These are phyloP conservation scores for Zaprionus ghesquierei DNA, from an alignment of 1,140 invertebrate genomes.

Conservation along the genomic window DNA sequence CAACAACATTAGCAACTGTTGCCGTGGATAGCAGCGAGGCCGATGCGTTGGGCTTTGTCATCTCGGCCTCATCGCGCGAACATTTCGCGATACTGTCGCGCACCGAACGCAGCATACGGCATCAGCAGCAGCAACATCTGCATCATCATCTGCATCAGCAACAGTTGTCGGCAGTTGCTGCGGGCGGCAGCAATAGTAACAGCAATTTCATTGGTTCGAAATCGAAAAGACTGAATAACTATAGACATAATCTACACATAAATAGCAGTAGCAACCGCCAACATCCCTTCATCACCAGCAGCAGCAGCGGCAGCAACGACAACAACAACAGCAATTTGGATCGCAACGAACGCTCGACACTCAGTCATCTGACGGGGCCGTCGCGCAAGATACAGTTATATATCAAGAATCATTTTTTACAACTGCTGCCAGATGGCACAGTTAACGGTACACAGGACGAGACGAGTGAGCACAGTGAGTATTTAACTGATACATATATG, in stretches of 20 bases:
- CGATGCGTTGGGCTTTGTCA: slow-evolving; percentile 53
- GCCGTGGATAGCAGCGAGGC: slow-evolving; percentile 18
- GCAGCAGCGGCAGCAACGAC: slow-evolving; percentile 33
- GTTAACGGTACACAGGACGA: slow-evolving; percentile 90
- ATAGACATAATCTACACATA: slow-evolving; percentile 75
- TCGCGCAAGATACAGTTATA: slow-evolving; percentile 90
- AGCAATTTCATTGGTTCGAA: slow-evolving; percentile 79
- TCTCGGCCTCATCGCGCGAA: slow-evolving; percentile 48
- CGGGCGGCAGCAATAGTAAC: slow-evolving; percentile 36
- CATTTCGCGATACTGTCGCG: slow-evolving; percentile 74
- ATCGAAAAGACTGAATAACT: slow-evolving; percentile 82
- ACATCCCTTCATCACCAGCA: slow-evolving; percentile 28
- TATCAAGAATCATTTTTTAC: slow-evolving; percentile 90
- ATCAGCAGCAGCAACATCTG: slow-evolving; percentile 43
- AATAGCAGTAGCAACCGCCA: slow-evolving; percentile 67
- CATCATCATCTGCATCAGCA: slow-evolving; percentile 45
- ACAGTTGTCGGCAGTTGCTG: slow-evolving; percentile 8
- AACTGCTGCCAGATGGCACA: slow-evolving; percentile 90
- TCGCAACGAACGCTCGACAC: slow-evolving; percentile 86
- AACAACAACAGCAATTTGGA: slow-evolving; percentile 69
- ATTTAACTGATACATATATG: background rate
- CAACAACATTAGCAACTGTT: slow-evolving; percentile 21
- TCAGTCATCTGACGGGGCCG: slow-evolving; percentile 85
- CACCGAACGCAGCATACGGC: slow-evolving; percentile 77
- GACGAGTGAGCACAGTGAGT: slow-evolving; percentile 92